Base-by-base conservation (phyloP, 2,888 invertebrate species). In the Philaethria dido region DNA sequence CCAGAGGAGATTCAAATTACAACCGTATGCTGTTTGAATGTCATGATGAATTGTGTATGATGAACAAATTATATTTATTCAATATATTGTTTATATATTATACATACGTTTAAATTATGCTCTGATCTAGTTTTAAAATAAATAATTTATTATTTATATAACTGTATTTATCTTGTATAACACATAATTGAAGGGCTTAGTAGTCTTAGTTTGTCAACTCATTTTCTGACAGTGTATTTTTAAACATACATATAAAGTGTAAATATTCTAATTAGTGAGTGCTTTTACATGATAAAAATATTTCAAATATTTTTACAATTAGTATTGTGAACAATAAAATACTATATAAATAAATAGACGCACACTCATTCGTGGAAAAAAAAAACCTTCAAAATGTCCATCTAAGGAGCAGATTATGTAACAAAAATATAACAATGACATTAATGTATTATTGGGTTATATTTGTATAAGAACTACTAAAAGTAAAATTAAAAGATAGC, bases 31-130 rank as follows among this genome's bases (percentile, higher is more conserved):
- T n/a, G n/a, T n/a, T n/a, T n/a, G n/a, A n/a, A n/a, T 6, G 39
- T 1, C 13, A 39, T 13, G 9, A 39, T 39, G 2, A 2, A 2
- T 13, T 39, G 13, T 39, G 13, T 39, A 39, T 39, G 13, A 39
- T 39, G 39, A 52, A 16, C 11, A 50, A 50, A 50, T 50, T 22
- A 50, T 50, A 16, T n/a, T n/a, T 9, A 50, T 5, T 14, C 2
- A 3, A 39, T 22, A 25, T 1, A 18, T 50, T 50, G n/a, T 50
- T 16, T 52, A 11, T 25, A 8, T 50, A 1, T 50, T 52, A 29
- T 52, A 52, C n/a, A 29, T 29, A 52, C 1, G 16, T 52, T 18
- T 33, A 16, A 52, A 33, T 33, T 52, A 52, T 11, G 52, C 52
- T 52, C 25, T 52, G 50, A 33, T 52, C 16, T 33, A 52, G 29